These are phyloP conservation scores for Penaeus chinensis DNA, from an alignment of 1,140 invertebrate genomes.

Conservation along the genomic window DNA sequence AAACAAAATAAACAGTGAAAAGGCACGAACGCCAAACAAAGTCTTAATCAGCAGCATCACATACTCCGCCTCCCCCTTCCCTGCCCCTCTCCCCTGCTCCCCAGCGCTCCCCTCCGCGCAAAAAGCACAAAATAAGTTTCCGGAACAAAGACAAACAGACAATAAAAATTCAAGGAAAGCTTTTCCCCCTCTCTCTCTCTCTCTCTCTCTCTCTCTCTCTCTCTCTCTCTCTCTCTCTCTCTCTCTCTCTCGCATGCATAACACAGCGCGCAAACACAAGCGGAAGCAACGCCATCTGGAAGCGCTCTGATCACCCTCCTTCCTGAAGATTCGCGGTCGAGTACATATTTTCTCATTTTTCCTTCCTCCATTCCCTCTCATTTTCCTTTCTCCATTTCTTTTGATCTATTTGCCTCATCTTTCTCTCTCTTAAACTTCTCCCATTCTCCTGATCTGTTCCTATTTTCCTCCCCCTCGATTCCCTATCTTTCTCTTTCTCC, in stretches of 20 bases:
- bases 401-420: conserved; percentile 3
- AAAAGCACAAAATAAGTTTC: background rate
- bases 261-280: too few relatives aligned
- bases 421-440: background rate
- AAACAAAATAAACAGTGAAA: background rate
- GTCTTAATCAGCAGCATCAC: conserved; percentile 1
- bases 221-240: background rate
- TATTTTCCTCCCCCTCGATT: too few relatives aligned
- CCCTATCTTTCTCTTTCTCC: background rate
- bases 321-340: too few relatives aligned
- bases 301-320: too few relatives aligned
- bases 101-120: background rate
- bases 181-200: background rate
- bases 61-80: background rate
- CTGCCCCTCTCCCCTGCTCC: background rate
- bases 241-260: background rate
- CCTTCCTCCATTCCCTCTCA: background rate
- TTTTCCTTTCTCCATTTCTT: conserved; percentile 26
- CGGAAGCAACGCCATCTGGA: too few relatives aligned
- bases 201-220: background rate
- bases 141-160: background rate
- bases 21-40: background rate
- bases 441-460: background rate
- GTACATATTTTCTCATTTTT: background rate
- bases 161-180: background rate